A percentile compares a stretch with the other conserved stretches of the same genome.
These are phyloP conservation scores for Anas flavirostris DNA, from an alignment of 2,797 vertebrate genomes.

Conservation along the genomic window DNA sequence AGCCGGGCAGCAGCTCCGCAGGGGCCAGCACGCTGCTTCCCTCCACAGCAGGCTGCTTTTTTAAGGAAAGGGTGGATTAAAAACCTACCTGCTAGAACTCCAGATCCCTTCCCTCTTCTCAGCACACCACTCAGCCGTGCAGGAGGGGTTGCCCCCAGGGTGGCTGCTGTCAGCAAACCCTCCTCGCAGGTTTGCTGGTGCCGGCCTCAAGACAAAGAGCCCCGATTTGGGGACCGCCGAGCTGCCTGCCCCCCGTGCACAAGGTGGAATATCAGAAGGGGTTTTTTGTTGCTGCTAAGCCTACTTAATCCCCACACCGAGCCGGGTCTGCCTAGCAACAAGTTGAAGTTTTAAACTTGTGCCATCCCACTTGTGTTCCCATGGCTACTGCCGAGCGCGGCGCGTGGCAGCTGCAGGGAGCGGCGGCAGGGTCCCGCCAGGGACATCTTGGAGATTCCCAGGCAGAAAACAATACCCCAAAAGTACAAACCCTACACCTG, in stretches of 20 bases:
- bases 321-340: constrained; percentile 78
- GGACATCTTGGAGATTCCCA: constrained; percentile 57
- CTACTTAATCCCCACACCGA: constrained; percentile 55
- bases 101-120: background rate
- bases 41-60: background rate
- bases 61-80: background rate
- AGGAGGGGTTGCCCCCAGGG: background rate
- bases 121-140: background rate
- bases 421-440: constrained; percentile 66
- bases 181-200: background rate
- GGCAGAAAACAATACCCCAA: constrained; percentile 37
- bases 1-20: background rate
- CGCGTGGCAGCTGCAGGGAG: constrained; percentile 65
- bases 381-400: constrained; percentile 77
- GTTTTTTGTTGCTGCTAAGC: constrained; percentile 37
- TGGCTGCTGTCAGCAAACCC: background rate
- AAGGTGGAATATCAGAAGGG: background rate
- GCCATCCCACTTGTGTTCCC: constrained; percentile 77
- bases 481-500: constrained; percentile 24
- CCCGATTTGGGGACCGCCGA: background rate
- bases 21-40: background rate
- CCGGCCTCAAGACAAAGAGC: background rate
- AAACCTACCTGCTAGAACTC: constrained; percentile 1
- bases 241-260: background rate
- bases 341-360: constrained; percentile 76